Percentiles rank a stretch among this genome's conserved stretches.
phyloP scores from a whole-genome alignment of 2,113 vertebrate genomes.

The Notarius lentiginosus region DNA sequence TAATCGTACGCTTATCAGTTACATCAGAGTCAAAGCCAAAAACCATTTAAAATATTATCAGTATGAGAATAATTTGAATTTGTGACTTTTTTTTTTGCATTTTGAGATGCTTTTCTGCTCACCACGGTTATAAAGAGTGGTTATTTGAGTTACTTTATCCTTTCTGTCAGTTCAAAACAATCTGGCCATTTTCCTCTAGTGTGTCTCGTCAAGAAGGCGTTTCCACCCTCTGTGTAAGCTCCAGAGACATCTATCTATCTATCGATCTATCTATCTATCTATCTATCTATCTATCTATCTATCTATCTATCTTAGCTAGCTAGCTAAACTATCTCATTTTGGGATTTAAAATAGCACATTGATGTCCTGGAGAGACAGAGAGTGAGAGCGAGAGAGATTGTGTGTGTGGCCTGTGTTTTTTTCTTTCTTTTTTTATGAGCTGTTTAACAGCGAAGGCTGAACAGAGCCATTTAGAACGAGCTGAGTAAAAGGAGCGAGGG shows the following conservation, averaged over 20 bases:
- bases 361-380: background rate
- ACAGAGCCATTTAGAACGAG: constrained; percentile 59
- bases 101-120: no score
- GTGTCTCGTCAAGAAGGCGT: background rate
- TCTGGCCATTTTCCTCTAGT: background rate
- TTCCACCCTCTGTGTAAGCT: background rate
- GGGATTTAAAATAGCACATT: background rate
- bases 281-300: no score
- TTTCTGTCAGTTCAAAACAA: background rate
- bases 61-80: no score
- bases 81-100: no score
- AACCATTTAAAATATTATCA: no score
- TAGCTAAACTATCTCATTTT: background rate
- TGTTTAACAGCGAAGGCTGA: constrained; percentile 70
- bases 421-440: constrained; percentile 67
- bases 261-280: background rate
- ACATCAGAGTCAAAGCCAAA: no score
- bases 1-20: no score
- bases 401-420: constrained; percentile 61
- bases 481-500: constrained; percentile 59
- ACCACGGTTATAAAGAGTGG: background rate
- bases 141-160: background rate
- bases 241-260: background rate
- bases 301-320: no score
- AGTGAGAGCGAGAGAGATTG: constrained; percentile 22